These are phyloP conservation scores for Sympetrum striolatum DNA, from an alignment of 2,888 invertebrate species.

Conservation along the genomic window DNA sequence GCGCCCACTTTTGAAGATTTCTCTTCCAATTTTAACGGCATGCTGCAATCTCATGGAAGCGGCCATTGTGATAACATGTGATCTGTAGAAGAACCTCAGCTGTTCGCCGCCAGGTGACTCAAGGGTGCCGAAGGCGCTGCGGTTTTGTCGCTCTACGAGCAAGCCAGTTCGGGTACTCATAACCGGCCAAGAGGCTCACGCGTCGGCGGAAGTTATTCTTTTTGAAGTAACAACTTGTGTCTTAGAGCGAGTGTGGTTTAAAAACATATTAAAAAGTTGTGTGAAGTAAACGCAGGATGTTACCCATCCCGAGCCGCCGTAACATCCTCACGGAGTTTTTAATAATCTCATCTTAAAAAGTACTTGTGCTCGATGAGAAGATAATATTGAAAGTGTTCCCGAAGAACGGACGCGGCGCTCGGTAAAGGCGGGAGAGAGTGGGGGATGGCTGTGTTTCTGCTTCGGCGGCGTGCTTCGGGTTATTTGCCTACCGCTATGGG, in stretches of 20 bases:
- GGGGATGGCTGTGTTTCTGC: slow-evolving; percentile 36
- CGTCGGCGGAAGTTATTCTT: slow-evolving; percentile 35
- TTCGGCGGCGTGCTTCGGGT: slow-evolving; percentile 32
- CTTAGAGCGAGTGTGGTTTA: background rate
- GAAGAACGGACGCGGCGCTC: slow-evolving; percentile 38
- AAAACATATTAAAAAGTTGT: slow-evolving; percentile 16
- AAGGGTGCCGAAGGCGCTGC: slow-evolving; percentile 46
- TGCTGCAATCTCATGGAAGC: slow-evolving; percentile 46
- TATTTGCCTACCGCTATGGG: slow-evolving; percentile 27
- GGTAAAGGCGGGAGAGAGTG: slow-evolving; percentile 16
- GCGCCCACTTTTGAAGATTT: slow-evolving; percentile 25
- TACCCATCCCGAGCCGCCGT: background rate
- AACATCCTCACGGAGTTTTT: slow-evolving; percentile 1
- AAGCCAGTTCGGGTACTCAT: slow-evolving; percentile 42
- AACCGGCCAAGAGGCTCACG: slow-evolving; percentile 38
- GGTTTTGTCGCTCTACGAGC: slow-evolving; percentile 42
- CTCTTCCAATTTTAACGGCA: slow-evolving; percentile 46
- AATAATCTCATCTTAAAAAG: slow-evolving; percentile 13
- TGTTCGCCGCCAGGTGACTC: slow-evolving; percentile 48
- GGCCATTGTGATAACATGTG: slow-evolving; percentile 49
- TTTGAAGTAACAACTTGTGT: slow-evolving; percentile 9
- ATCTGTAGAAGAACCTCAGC: slow-evolving; percentile 44
- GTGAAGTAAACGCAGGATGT: slow-evolving; percentile 4
- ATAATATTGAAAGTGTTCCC: slow-evolving; percentile 39
- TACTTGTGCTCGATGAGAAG: slow-evolving; percentile 32